Percentiles rank a stretch among this genome's conserved stretches.
phyloP scores from a whole-genome alignment of 1,140 invertebrate genomes.

The Drosophila ambigua region DNA sequence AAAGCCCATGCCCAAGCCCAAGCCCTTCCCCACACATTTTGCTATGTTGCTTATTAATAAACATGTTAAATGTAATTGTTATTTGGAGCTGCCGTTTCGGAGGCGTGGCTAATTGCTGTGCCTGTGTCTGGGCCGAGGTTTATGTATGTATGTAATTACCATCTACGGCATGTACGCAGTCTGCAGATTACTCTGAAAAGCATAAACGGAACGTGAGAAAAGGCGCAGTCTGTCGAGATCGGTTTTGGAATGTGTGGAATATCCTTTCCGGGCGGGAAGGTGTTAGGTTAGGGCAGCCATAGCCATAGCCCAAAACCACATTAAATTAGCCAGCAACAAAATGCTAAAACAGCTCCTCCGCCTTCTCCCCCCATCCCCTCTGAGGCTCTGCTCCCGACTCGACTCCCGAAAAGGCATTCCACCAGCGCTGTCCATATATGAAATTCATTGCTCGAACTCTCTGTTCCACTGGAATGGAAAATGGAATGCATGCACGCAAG shows the following conservation, averaged over 20 bases:
- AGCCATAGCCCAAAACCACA: conserved; percentile 26
- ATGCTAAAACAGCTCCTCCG: conserved; percentile 6
- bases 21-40: neutral
- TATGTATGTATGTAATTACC: conserved; percentile 20
- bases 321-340: conserved; percentile 46
- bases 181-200: conserved; percentile 9
- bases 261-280: conserved; percentile 23
- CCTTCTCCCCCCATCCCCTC: neutral
- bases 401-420: conserved; percentile 44
- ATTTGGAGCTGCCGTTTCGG: conserved; percentile 39
- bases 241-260: conserved; percentile 19
- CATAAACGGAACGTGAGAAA: conserved; percentile 47
- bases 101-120: conserved; percentile 30
- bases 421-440: conserved; percentile 44
- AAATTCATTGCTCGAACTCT: conserved; percentile 51
- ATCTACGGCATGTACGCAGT: conserved; percentile 7
- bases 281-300: too few relatives aligned
- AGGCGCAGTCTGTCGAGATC: conserved; percentile 8
- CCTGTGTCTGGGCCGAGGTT: conserved; percentile 2
- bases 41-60: conserved; percentile 53
- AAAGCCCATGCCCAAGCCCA: conserved; percentile 22
- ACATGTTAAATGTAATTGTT: conserved; percentile 63
- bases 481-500: conserved; percentile 26
- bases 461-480: conserved; percentile 48
- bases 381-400: conserved; percentile 26